A percentile compares a stretch with the other conserved stretches of the same genome.
Conservation (phyloP, 2,797 vertebrate genomes). For the Chelidonichthys spinosus region DNA sequence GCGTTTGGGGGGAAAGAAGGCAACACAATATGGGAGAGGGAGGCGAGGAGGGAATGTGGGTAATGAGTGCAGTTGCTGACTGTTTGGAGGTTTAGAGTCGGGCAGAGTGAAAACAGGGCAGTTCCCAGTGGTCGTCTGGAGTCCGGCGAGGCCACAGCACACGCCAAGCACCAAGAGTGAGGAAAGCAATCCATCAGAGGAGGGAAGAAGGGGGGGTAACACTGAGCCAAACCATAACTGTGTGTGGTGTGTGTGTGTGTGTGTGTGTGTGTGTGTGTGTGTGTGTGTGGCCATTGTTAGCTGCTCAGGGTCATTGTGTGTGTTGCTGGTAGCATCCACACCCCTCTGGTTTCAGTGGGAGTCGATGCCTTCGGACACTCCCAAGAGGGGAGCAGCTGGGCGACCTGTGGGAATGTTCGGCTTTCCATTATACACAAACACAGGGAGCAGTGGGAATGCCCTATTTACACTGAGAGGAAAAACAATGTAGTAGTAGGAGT, state of each 20-base stretch:
- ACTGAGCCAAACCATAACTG: slow-evolving; percentile 68
- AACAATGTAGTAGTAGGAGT: slow-evolving; percentile 1
- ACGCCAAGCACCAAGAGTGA: slow-evolving; percentile 68
- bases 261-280: slow-evolving; percentile 19
- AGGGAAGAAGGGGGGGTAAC: slow-evolving; percentile 38
- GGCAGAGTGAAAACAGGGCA: slow-evolving; percentile 62
- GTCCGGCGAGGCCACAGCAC: slow-evolving; percentile 66
- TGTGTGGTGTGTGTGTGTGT: no score
- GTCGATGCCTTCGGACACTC: slow-evolving; percentile 60
- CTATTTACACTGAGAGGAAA: slow-evolving; percentile 30
- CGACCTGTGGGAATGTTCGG: slow-evolving; percentile 63
- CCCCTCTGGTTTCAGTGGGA: slow-evolving; percentile 70
- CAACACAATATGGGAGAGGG: slow-evolving; percentile 39
- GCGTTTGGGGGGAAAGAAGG: slow-evolving; percentile 48
- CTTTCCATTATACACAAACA: slow-evolving; percentile 55
- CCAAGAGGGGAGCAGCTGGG: slow-evolving; percentile 49
- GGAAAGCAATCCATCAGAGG: slow-evolving; percentile 81
- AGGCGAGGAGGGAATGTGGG: slow-evolving; percentile 14
- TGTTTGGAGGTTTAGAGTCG: slow-evolving; percentile 54
- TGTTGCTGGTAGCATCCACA: slow-evolving; percentile 61
- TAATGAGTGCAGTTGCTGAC: slow-evolving; percentile 63
- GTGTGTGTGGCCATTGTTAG: slow-evolving; percentile 79
- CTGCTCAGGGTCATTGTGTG: slow-evolving; percentile 66
- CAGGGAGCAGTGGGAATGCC: slow-evolving; percentile 40
- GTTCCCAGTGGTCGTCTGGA: slow-evolving; percentile 67